A percentile compares a stretch with the other conserved stretches of the same genome.
Evolutionary conservation across 2,888 invertebrate species (phyloP).

Genomic region (Labia minor): DNA sequence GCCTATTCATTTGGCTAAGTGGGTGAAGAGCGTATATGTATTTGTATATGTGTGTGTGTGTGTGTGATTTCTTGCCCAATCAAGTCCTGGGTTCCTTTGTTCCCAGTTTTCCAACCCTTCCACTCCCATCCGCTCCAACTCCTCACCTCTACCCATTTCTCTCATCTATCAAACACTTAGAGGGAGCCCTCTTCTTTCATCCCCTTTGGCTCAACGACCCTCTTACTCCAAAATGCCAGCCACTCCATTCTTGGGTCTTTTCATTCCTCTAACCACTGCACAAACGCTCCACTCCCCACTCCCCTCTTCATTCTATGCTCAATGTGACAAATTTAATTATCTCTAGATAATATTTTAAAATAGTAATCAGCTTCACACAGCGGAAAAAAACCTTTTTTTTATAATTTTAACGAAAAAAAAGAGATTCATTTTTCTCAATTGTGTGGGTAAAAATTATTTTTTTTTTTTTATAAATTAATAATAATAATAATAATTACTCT

Average conservation of each 20-base stretch:
- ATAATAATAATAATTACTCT: too few relatives aligned
- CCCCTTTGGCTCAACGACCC: slow-evolving; percentile 1
- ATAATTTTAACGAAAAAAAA: too few relatives aligned
- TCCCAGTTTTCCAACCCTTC: not conserved
- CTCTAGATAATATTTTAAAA: slow-evolving; percentile 13
- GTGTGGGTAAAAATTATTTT: too few relatives aligned
- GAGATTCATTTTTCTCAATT: too few relatives aligned
- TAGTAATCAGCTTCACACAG: slow-evolving; percentile 15
- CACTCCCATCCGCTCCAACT: not conserved
- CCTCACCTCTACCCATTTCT: not conserved
- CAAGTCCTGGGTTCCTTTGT: slow-evolving; percentile 4
- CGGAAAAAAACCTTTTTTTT: too few relatives aligned
- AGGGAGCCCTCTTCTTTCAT: not conserved
- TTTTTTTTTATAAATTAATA: too few relatives aligned
- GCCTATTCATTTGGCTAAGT: slow-evolving; percentile 13
- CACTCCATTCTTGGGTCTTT: slow-evolving; percentile 13
- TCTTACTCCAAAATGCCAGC: not conserved
- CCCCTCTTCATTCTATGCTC: not conserved
- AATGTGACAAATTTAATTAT: slow-evolving; percentile 13
- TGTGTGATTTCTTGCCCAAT: slow-evolving; percentile 13
- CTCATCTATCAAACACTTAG: slow-evolving; percentile 8
- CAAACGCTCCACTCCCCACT: not conserved
- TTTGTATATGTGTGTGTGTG: not conserved
- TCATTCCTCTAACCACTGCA: not conserved
- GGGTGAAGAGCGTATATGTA: not conserved